Conservation (phyloP, 1,140 invertebrate genomes). For the Drosophila azteca region DNA sequence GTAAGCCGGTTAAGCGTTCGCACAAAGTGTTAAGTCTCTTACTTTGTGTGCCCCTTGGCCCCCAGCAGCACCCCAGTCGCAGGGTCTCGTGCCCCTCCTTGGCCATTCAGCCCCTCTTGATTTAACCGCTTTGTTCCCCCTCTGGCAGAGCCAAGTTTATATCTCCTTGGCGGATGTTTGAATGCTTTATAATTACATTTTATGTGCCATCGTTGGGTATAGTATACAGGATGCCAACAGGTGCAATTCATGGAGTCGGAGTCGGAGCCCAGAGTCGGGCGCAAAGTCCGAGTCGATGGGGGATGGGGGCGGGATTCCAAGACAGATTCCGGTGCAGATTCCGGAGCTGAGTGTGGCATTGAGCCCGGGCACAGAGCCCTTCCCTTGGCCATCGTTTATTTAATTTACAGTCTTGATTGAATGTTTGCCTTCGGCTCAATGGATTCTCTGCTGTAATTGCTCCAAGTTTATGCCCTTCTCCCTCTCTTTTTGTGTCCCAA, state of each 20-base stretch:
- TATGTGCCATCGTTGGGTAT: constrained; percentile 50
- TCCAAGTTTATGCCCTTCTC: constrained; percentile 46
- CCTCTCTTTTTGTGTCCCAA: constrained; percentile 30
- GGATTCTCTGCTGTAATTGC: constrained; percentile 66
- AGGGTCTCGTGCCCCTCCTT: background rate
- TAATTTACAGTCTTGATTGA: constrained; percentile 70
- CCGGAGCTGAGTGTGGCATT: too few relatives aligned
- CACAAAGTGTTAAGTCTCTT: constrained; percentile 73
- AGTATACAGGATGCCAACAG: constrained; percentile 56
- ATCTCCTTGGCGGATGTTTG: constrained; percentile 51
- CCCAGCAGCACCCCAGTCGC: background rate
- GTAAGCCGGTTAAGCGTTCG: constrained; percentile 72
- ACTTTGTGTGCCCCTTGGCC: constrained; percentile 41
- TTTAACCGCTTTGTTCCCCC: too few relatives aligned
- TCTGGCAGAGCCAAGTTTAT: background rate
- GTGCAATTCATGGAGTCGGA: constrained; percentile 43
- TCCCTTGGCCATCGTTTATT: constrained; percentile 37
- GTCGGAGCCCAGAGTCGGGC: background rate
- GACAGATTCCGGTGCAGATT: too few relatives aligned
- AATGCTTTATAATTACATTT: constrained; percentile 79
- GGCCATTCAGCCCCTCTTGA: background rate
- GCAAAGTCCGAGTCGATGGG: too few relatives aligned
- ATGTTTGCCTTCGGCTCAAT: constrained; percentile 57
- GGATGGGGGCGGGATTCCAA: too few relatives aligned
- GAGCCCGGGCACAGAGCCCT: constrained; percentile 2